These are phyloP conservation scores for Parnassius orleans DNA, from an alignment of 2,888 invertebrate genomes.

Conservation along the genomic window DNA sequence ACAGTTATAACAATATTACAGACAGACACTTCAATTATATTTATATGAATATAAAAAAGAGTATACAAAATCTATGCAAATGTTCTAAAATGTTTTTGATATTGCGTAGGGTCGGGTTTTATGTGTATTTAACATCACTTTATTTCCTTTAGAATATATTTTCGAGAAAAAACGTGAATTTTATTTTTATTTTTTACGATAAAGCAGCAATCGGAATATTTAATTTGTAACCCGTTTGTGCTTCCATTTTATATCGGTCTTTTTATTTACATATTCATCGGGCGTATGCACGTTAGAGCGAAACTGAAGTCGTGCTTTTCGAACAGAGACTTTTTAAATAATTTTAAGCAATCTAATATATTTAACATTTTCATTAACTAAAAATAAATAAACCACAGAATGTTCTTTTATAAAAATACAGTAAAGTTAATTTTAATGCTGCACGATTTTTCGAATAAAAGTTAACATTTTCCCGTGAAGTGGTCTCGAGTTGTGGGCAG, in stretches of 20 bases:
- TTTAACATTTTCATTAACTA: not conserved
- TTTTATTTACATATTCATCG: conserved; percentile 8
- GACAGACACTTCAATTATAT: too few relatives aligned
- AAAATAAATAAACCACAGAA: not conserved
- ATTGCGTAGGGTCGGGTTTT: not conserved
- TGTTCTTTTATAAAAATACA: too few relatives aligned
- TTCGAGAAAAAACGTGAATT: not conserved
- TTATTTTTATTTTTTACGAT: not conserved
- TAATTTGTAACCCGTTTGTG: not conserved
- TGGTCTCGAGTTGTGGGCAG: not conserved
- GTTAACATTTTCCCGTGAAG: not conserved
- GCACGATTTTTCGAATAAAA: not conserved
- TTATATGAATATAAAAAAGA: too few relatives aligned
- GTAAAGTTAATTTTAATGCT: too few relatives aligned
- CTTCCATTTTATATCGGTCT: not conserved
- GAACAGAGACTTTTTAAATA: not conserved
- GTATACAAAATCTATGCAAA: too few relatives aligned
- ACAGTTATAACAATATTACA: too few relatives aligned
- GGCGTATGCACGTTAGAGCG: not conserved
- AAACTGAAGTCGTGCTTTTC: not conserved
- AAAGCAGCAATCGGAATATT: not conserved
- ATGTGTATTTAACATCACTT: not conserved
- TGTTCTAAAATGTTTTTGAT: too few relatives aligned
- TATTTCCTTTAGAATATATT: not conserved
- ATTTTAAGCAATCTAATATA: not conserved